Percentiles rank a stretch among this genome's conserved stretches.
Evolutionary conservation across 1,140 invertebrate genomes (phyloP).

Genomic region (Plutomurus gul): DNA sequence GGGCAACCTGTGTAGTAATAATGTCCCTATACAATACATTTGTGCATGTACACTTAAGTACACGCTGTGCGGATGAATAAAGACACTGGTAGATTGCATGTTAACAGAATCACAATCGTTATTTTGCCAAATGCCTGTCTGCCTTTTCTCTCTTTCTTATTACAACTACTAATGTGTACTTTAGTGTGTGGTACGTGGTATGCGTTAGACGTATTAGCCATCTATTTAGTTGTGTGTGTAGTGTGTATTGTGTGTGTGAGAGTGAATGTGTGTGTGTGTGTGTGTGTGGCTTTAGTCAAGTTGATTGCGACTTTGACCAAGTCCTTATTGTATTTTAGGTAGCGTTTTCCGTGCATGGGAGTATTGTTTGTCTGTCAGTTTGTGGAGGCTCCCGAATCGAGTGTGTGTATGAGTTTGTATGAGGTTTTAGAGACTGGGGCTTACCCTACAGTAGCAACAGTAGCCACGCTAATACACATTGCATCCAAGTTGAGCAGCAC

Average conservation of each 20-base stretch:
- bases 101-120: constrained; percentile 22
- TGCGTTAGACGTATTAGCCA: too few species aligned
- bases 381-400: not conserved
- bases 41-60: not conserved
- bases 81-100: constrained; percentile 26
- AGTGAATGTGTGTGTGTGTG: not conserved
- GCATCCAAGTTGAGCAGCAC: too few species aligned
- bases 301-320: constrained; percentile 15
- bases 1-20: not conserved
- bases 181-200: too few species aligned
- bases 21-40: not conserved
- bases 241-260: not conserved
- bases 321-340: constrained; percentile 16
- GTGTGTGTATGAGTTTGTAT: too few species aligned
- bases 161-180: too few species aligned
- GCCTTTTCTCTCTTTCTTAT: constrained; percentile 14
- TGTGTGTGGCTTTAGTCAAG: not conserved
- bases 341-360: not conserved
- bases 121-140: constrained; percentile 13
- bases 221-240: not conserved
- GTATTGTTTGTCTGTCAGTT: not conserved
- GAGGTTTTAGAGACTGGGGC: too few species aligned
- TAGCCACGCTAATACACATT: too few species aligned
- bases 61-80: constrained; percentile 11
- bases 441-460: too few species aligned